Conservation (phyloP, 2,113 vertebrate species). For the Rhegmatorhina hoffmannsi region DNA sequence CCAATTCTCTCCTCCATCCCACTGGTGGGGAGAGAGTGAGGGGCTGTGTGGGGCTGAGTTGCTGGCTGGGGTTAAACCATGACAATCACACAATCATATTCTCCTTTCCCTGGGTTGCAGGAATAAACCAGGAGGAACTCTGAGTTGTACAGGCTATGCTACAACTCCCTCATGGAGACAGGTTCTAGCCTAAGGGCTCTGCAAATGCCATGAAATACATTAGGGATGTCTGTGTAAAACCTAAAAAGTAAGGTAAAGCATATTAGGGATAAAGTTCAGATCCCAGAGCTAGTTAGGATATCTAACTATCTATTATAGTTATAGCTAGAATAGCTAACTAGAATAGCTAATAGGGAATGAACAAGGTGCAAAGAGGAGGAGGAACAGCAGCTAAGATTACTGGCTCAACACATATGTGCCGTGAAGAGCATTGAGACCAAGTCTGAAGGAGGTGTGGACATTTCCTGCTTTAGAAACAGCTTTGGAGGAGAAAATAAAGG, state of each 20-base stretch:
- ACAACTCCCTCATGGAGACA: background rate
- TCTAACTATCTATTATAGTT: background rate
- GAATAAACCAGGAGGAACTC: background rate
- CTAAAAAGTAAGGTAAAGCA: background rate
- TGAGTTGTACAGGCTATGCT: background rate
- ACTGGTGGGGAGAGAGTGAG: background rate
- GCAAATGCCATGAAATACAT: background rate
- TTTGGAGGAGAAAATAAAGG: slow-evolving; percentile 9
- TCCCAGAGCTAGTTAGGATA: background rate
- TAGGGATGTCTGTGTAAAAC: background rate
- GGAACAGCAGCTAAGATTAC: background rate
- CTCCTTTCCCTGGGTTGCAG: background rate
- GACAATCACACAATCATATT: background rate
- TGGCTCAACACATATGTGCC: background rate
- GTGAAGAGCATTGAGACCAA: slow-evolving; percentile 4
- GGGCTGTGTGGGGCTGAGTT: background rate
- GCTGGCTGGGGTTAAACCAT: background rate
- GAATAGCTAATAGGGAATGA: background rate
- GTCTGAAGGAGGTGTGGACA: slow-evolving; percentile 20
- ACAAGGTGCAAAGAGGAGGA: background rate
- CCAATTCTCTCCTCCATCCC: background rate
- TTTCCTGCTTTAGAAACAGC: slow-evolving; percentile 28
- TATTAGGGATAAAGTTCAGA: background rate
- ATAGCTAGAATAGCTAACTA: background rate
- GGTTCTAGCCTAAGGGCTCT: background rate